A percentile compares a stretch with the other conserved stretches of the same genome.
Conservation (phyloP, 2,113 vertebrate genomes). For the Bombycilla garrulus region DNA sequence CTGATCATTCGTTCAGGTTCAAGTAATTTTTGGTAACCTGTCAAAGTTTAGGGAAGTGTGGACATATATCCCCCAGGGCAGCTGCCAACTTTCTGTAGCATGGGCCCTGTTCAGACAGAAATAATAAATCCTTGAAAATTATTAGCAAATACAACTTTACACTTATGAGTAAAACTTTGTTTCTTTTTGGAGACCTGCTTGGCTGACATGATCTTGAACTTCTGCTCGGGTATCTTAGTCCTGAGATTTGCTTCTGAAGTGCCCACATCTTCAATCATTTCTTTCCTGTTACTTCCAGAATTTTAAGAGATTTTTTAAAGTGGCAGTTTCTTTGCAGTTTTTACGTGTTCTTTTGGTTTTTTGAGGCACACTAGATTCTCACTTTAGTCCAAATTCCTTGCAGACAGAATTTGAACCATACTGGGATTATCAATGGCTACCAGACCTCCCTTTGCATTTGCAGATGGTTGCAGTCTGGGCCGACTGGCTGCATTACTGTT, state of each 20-base stretch:
- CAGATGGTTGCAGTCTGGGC: background rate
- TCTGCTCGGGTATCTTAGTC: background rate
- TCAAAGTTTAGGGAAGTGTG: background rate
- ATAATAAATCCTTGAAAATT: background rate
- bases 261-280: background rate
- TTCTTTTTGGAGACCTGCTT: background rate
- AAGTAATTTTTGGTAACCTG: background rate
- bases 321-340: background rate
- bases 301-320: background rate
- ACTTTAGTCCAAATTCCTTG: background rate
- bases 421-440: background rate
- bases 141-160: background rate
- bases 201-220: background rate
- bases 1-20: background rate
- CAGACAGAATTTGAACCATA: background rate
- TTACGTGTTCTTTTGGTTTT: background rate
- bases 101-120: background rate
- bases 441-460: background rate
- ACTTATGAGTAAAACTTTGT: background rate
- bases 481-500: background rate
- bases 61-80: background rate
- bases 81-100: background rate
- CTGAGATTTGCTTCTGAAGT: background rate
- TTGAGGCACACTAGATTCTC: background rate
- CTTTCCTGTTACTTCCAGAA: background rate